Conservation (phyloP, 2,888 invertebrate genomes). For the Fragum fragum region DNA sequence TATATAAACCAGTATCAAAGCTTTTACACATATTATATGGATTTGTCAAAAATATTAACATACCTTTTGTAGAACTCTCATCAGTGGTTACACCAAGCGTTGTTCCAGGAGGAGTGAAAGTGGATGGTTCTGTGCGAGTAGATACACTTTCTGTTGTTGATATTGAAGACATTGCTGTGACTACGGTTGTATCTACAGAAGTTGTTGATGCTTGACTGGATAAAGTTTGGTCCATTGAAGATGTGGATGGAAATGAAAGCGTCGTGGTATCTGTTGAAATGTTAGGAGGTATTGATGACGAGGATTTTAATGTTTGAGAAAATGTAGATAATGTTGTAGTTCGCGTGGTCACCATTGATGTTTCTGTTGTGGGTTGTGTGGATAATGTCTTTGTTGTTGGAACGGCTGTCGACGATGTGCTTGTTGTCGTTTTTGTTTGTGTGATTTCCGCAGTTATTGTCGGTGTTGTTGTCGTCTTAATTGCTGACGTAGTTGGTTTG, state of each 20-base stretch:
- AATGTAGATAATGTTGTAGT: background rate
- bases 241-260: background rate
- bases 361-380: background rate
- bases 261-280: background rate
- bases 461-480: background rate
- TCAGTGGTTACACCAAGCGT: background rate
- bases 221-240: background rate
- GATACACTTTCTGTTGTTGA: background rate
- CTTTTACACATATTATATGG: too few species aligned
- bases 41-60: background rate
- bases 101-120: background rate
- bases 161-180: background rate
- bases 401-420: background rate
- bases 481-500: background rate
- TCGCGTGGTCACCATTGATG: background rate
- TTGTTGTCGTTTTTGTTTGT: background rate
- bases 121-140: background rate
- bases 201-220: background rate
- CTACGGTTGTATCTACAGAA: background rate
- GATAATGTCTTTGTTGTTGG: background rate
- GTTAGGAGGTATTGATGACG: background rate
- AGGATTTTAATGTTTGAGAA: background rate
- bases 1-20: too few species aligned
- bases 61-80: background rate
- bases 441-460: background rate